Evolutionary conservation across 2,113 vertebrate species (phyloP), one percentile per base, ranked within the genome.

Genomic region (Tor tambroides): DNA sequence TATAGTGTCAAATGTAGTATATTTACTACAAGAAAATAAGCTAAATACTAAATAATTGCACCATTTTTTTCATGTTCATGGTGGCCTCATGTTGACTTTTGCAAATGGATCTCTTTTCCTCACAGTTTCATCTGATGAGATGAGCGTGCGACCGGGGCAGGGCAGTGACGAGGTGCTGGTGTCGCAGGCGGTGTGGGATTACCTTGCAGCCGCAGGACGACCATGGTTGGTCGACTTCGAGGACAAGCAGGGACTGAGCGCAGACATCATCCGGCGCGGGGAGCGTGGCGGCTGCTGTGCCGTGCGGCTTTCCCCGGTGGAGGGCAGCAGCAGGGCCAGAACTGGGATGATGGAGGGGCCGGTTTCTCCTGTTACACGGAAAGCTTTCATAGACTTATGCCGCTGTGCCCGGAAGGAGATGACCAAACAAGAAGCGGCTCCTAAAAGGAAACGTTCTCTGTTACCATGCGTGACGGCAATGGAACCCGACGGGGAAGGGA

Each of bases 271-370:
- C 61, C 92, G 95, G 63, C 94, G 97, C 49, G 97, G 97, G n/a
- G 98, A 98, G 89, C 96, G 96, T 63, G 96, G 97, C 6, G 98
- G 97, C 91, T 97, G 97, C 94, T 99, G 98, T 2, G 96, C 97
- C 7, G 96, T 99, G 38, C 91, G 94, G 88, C 95, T 98, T 91
- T 96, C 97, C 79, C 96, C 96, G 0, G 95, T 94, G 76, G 95
- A 96, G 76, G 94, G 95, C 84, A 94, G 93, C 83, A 91, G 94
- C 86, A 92, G 92, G 51, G 82, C 95, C 84, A 93, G 95, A 92
- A 84, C 94, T 87, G 89, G 93, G 0, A 89, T 95, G 91, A 94
- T 93, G 85, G 94, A 96, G 94, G 92, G 93, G 87, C 82, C 95
- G 90, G 91, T 96, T 94, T 93, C 96, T 93, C 91, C 95, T 83